Evolutionary conservation across 1,140 invertebrate species (phyloP), one percentile per base, ranked within the genome.

Genomic region (Gonioctena quinquepunctata): DNA sequence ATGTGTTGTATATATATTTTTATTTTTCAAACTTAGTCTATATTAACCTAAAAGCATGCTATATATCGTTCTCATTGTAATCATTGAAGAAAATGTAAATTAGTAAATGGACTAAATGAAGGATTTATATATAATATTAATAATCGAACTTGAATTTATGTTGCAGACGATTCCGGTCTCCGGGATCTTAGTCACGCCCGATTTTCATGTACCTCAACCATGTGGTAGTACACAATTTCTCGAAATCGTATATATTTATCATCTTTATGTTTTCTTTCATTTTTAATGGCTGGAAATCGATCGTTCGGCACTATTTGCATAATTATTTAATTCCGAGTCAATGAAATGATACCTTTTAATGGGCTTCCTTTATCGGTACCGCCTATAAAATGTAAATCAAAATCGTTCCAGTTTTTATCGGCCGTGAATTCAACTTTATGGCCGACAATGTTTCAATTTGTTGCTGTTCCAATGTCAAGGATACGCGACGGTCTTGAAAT

Each of bases 301-400:
- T 66, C 28, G 19, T 56, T 25, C 21, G 52, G 11, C 27, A 64
- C 57, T 16, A 66, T 56, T 61, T 61, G 26, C 59, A 64, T 64
- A 49, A 64, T 49, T 64, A 48, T 64, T 64, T 50, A 64, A 64
- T 23, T 64, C 49, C 42, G 23, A 49, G 61, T 19, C 33, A 64
- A 48, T 23, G 18, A 64, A 49, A 49, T 19, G 33, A 64, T 49
- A 49, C 18, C 61, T 22, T 64, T 64, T 64, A 64, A 64, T 64
- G 33, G 61, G 8, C 49, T 26, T 49, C 27, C 33, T 64, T 64
- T 64, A 26, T 28, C 26, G 33, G n/a, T 22, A 22, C 61, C 61
- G 61, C 19, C 42, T 49, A 49, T 64, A 64, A 64, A 64, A 64
- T 64, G 33, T 64, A 23, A 64, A 64, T 64, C 42, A 64, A 64